Evolutionary conservation across 2,113 vertebrate species (phyloP).

Genomic region (Mormyrus iriodes): DNA sequence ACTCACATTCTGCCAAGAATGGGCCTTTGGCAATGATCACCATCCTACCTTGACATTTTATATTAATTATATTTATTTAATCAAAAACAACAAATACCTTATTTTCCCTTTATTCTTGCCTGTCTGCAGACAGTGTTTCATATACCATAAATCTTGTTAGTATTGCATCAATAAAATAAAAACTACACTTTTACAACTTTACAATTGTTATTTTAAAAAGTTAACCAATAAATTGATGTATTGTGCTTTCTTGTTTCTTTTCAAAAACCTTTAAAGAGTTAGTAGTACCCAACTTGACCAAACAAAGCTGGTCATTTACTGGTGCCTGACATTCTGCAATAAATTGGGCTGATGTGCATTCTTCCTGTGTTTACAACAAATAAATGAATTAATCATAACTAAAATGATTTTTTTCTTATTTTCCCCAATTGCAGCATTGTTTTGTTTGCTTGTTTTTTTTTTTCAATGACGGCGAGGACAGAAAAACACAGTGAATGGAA

Average conservation of each 20-base stretch:
- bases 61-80: too few relatives aligned
- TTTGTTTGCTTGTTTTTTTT: conserved; percentile 48
- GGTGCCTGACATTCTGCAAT: background rate
- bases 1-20: background rate
- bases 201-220: background rate
- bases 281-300: background rate
- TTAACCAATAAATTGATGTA: background rate
- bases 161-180: background rate
- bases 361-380: background rate
- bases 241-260: background rate
- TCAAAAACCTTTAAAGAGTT: background rate
- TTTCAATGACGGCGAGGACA: conserved; percentile 44
- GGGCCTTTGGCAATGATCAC: background rate
- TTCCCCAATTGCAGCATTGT: conserved; percentile 26
- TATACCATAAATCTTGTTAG: too few relatives aligned
- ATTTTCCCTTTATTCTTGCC: background rate
- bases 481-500: conserved; percentile 28
- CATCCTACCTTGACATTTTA: background rate
- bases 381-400: background rate
- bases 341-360: background rate
- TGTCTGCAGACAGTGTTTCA: background rate
- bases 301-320: background rate
- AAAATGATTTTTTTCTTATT: background rate
- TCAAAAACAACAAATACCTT: background rate
- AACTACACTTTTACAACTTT: too few relatives aligned